Evolutionary conservation across 2,113 vertebrate species (phyloP).

Genomic region (Isurus oxyrinchus): DNA sequence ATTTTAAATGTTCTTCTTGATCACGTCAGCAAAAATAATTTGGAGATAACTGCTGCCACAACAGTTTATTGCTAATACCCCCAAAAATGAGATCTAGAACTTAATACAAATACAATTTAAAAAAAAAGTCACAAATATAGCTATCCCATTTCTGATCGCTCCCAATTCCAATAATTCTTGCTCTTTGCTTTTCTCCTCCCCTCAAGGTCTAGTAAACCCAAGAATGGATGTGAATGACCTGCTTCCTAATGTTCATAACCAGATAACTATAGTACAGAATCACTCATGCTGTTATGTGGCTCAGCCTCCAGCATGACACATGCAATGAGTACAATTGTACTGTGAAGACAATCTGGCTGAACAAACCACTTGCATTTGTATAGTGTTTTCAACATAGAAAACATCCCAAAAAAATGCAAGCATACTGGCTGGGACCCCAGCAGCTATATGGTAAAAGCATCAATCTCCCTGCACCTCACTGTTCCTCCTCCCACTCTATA

Average conservation of each 20-base stretch:
- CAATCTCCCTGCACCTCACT: background rate
- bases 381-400: background rate
- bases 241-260: background rate
- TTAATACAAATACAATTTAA: background rate
- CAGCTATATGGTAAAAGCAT: background rate
- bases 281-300: background rate
- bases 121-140: background rate
- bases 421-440: background rate
- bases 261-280: background rate
- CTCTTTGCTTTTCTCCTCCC: background rate
- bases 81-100: background rate
- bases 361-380: background rate
- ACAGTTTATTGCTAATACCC: background rate
- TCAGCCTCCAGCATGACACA: background rate
- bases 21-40: background rate
- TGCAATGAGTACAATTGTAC: background rate
- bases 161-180: background rate
- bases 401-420: background rate
- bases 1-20: background rate
- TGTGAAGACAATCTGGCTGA: background rate
- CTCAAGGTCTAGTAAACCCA: background rate
- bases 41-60: background rate
- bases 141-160: background rate
- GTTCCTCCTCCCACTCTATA: background rate
- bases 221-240: background rate